Base-by-base conservation (phyloP, 2,797 vertebrate species). In the Morelia viridis region DNA sequence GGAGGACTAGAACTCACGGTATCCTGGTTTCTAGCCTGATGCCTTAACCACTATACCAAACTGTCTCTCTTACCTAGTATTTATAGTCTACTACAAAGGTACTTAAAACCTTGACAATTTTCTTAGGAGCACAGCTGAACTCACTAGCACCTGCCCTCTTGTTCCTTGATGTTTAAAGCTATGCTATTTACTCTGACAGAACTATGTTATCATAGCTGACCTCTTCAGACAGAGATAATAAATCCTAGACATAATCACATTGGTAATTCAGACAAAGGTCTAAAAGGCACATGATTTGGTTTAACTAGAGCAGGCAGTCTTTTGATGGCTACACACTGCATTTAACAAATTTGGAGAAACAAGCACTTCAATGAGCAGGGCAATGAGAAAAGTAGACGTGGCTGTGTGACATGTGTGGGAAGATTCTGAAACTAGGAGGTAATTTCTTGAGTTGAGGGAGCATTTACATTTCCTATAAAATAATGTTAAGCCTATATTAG, bases 21-120 rank as follows among this genome's bases (percentile, higher is more conserved):
- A 41, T 41, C 41, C 41, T 41, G 41, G 41, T 41, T 41, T 41
- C 41, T 41, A 41, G 41, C 41, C 41, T 41, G 3, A 41, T 41
- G 41, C 41, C 41, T 41, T 41, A 41, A 41, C 41, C 41, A 41
- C 41, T 41, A 41, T 3, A 41, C 41, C 41, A 41, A 41, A 41
- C 41, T 41, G 41, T 2, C 41, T 41, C 41, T 41, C 41, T 90
- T 91, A 76, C 26, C 6, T 93, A n/a, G 61, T 87, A 46, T 76
- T 57, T 89, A 71, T 8, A 80, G 64, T 28, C 57, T 61, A 61
- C 88, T 26, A 53, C 4, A 57, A 87, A 92, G 57, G 9, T 90
- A 80, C 84, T 65, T 58, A 95, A 89, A 96, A 96, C 35, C 65
- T 85, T 61, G 93, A 92, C 24, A 80, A 93, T 87, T 92, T 91